Evolutionary conservation across 92 coral and sea anemone genomes (phyloP).

Genomic region (Plumapathes pennacea): DNA sequence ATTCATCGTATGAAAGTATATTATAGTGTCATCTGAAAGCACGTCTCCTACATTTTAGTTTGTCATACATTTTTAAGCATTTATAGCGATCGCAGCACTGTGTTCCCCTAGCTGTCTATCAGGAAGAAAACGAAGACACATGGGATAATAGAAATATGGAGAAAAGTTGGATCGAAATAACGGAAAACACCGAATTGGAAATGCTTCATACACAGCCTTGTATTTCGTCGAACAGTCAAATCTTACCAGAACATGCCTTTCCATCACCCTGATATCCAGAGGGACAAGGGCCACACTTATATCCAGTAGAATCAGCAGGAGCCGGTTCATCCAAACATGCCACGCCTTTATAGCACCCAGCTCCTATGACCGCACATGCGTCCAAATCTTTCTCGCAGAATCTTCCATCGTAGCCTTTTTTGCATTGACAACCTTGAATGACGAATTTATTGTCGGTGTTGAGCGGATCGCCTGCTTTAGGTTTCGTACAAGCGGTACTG

Average conservation of each 20-base stretch:
- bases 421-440: conserved; percentile 56
- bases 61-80: too few species aligned
- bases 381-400: conserved; percentile 64
- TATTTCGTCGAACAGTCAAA: conserved; percentile 3
- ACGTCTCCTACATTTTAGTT: too few species aligned
- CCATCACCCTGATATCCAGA: conserved; percentile 70
- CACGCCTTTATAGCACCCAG: conserved; percentile 70
- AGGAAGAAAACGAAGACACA: too few species aligned
- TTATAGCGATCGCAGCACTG: too few species aligned
- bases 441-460: conserved; percentile 42
- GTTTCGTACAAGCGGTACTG: conserved; percentile 49
- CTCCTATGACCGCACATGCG: conserved; percentile 59
- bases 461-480: conserved; percentile 23
- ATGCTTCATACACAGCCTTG: too few species aligned
- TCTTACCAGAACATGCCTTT: conserved; percentile 56
- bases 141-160: too few species aligned
- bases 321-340: conserved; percentile 56
- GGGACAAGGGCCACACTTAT: conserved; percentile 70
- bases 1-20: too few species aligned
- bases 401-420: conserved; percentile 59
- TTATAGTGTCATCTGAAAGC: too few species aligned
- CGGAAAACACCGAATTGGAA: too few species aligned
- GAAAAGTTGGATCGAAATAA: too few species aligned
- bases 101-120: too few species aligned
- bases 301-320: conserved; percentile 46